Evolutionary conservation across 2,888 invertebrate species (phyloP).

Genomic region (Lasioglossum leucozonium): DNA sequence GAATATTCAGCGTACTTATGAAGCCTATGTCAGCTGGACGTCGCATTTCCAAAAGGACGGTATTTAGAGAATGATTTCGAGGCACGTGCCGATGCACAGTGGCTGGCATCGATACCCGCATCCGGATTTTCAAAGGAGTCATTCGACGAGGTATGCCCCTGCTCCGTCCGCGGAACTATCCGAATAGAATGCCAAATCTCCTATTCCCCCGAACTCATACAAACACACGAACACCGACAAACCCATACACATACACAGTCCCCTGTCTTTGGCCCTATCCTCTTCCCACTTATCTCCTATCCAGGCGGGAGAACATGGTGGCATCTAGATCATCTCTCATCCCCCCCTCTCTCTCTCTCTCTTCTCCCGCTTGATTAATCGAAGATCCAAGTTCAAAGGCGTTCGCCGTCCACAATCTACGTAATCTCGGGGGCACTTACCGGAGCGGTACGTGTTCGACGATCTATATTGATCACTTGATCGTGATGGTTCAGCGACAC

Average conservation of each 20-base stretch:
- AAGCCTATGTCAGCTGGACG: conserved; percentile 55
- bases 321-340: conserved; percentile 6
- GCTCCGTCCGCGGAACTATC: conserved; percentile 69
- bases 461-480: conserved; percentile 55
- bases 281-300: not conserved
- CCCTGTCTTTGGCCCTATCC: not conserved
- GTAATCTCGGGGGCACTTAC: conserved; percentile 36
- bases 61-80: conserved; percentile 73
- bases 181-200: conserved; percentile 73
- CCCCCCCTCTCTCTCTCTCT: not conserved
- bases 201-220: conserved; percentile 30
- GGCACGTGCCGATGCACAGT: conserved; percentile 74
- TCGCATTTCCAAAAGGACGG: conserved; percentile 60
- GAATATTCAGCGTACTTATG: conserved; percentile 32
- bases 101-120: conserved; percentile 70
- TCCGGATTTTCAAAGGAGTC: conserved; percentile 75
- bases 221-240: too few relatives aligned
- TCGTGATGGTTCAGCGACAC: conserved; percentile 42
- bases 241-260: not conserved
- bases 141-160: conserved; percentile 73
- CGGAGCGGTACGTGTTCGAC: conserved; percentile 29
- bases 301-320: not conserved
- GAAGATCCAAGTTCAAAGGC: conserved; percentile 45
- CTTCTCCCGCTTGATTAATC: conserved; percentile 31
- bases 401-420: conserved; percentile 27